Percentiles rank a stretch among this genome's conserved stretches.
These are phyloP conservation scores for Oceanites oceanicus DNA, from an alignment of 2,113 vertebrate genomes.

Conservation along the genomic window DNA sequence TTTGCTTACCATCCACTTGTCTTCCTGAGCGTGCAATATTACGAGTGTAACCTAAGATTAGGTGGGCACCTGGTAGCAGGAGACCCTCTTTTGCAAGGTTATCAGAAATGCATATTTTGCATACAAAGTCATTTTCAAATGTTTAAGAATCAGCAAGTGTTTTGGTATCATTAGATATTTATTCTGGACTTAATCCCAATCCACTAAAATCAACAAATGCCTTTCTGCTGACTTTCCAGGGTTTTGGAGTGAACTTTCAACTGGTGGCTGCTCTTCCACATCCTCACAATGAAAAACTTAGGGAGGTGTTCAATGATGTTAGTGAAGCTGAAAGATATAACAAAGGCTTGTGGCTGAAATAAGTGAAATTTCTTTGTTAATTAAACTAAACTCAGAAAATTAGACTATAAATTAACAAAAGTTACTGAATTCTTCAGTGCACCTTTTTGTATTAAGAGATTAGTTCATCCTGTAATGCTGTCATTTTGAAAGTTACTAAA, in stretches of 20 bases:
- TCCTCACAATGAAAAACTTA: not conserved
- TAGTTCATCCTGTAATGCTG: not conserved
- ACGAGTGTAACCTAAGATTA: not conserved
- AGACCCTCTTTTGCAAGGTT: not conserved
- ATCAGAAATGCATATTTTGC: not conserved
- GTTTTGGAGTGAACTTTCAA: constrained; percentile 9
- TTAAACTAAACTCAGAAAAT: not conserved
- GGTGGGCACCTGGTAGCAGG: not conserved
- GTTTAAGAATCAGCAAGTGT: not conserved
- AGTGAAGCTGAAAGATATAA: not conserved
- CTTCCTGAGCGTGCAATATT: not conserved
- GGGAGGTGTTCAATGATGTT: not conserved
- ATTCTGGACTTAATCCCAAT: constrained; percentile 14
- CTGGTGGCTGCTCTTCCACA: not conserved
- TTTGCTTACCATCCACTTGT: not conserved
- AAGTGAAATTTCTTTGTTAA: not conserved
- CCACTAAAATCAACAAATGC: constrained; percentile 29
- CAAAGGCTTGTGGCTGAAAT: not conserved
- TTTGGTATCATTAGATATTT: constrained; percentile 2
- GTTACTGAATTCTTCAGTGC: not conserved
- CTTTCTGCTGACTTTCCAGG: constrained; percentile 39
- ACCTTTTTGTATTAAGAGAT: not conserved
- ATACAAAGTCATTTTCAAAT: not conserved
- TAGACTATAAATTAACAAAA: not conserved
- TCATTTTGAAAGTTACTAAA: not conserved